phyloP scores from a whole-genome alignment of 2,888 invertebrate species.

The Hartigia nigra region DNA sequence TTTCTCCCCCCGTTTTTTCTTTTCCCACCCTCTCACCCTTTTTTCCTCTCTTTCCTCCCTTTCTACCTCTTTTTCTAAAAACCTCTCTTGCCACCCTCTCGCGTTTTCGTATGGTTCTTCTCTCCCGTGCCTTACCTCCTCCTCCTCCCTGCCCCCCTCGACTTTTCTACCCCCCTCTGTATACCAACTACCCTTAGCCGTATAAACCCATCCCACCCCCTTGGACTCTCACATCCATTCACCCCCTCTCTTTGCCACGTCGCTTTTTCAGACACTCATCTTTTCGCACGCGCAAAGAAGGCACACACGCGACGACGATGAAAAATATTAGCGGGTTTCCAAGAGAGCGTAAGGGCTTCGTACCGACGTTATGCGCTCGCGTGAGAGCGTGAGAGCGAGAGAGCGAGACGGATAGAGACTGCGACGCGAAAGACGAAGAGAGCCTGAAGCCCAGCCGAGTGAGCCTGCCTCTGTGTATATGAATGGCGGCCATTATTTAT shows the following conservation, averaged over 20 bases:
- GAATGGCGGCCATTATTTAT: constrained; percentile 16
- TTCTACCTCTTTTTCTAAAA: not conserved
- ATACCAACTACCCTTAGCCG: no score
- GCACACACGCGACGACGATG: constrained; percentile 10
- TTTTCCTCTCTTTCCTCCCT: not conserved
- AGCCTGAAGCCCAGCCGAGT: not conserved
- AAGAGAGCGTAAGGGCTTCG: not conserved
- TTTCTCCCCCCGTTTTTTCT: constrained; percentile 18
- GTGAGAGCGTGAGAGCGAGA: not conserved
- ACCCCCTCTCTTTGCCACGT: not conserved
- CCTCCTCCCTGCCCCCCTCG: no score
- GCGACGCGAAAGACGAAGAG: not conserved
- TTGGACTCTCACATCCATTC: no score
- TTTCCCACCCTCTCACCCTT: constrained; percentile 7
- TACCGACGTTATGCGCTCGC: not conserved
- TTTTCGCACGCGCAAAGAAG: constrained; percentile 1
- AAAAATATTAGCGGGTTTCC: constrained; percentile 17
- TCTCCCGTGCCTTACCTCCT: not conserved
- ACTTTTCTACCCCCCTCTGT: no score
- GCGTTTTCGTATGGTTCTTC: not conserved
- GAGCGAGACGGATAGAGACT: not conserved
- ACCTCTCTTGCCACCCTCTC: constrained; percentile 2
- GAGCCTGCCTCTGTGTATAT: not conserved
- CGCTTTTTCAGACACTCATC: not conserved
- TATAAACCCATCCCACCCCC: no score